These are phyloP conservation scores for Origma solitaria DNA, from an alignment of 2,113 vertebrate species.

Conservation along the genomic window DNA sequence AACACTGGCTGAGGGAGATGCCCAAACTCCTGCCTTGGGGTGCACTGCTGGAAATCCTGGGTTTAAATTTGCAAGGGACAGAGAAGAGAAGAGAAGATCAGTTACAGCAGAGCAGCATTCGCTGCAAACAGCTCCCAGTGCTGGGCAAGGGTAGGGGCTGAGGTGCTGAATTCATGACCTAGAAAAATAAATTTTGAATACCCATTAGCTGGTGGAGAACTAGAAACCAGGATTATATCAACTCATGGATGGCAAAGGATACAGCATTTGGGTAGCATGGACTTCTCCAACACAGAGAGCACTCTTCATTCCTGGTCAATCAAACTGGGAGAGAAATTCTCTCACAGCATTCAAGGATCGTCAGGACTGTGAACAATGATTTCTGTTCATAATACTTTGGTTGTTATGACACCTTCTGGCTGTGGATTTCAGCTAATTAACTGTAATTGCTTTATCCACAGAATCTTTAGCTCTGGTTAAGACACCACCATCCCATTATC, in stretches of 20 bases:
- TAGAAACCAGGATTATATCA: not conserved
- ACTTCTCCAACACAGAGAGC: not conserved
- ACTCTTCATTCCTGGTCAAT: not conserved
- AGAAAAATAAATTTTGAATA: not conserved
- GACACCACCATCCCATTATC: not conserved
- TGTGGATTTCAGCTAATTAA: slow-evolving; percentile 47
- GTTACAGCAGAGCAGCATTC: not conserved
- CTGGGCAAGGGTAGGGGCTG: not conserved
- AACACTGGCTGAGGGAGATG: not conserved
- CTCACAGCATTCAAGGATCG: not conserved
- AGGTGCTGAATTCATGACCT: not conserved
- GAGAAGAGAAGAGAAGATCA: too few relatives aligned
- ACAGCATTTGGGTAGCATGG: not conserved
- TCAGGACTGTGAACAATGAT: not conserved
- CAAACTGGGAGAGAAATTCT: not conserved
- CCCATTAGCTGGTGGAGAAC: not conserved
- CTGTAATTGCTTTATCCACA: not conserved
- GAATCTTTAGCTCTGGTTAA: not conserved
- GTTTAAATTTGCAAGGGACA: not conserved
- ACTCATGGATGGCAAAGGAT: not conserved
- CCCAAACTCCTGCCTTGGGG: not conserved
- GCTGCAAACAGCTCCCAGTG: not conserved
- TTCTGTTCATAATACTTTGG: slow-evolving; percentile 21
- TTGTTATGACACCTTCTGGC: slow-evolving; percentile 56
- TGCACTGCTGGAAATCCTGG: not conserved